Conservation (phyloP, 2,888 invertebrate species). For the Miltochrista miniata region DNA sequence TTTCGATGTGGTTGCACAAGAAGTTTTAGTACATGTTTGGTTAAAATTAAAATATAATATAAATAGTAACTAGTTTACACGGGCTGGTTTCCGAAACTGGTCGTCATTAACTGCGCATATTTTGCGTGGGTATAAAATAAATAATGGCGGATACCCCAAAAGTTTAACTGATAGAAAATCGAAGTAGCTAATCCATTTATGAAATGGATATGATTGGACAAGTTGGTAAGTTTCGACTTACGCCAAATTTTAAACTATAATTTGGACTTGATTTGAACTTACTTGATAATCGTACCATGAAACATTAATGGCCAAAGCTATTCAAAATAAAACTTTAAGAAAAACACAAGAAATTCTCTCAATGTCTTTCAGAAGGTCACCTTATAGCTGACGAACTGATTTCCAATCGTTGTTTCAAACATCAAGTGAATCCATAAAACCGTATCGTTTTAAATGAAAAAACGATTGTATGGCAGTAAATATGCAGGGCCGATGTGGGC, state of each 20-base stretch:
- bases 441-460: conserved; percentile 41
- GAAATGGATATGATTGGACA: too few relatives aligned
- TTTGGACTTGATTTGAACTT: too few relatives aligned
- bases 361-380: conserved; percentile 4
- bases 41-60: not conserved
- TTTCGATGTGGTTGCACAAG: too few relatives aligned
- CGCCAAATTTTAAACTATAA: too few relatives aligned
- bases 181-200: not conserved
- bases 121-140: too few relatives aligned
- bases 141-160: too few relatives aligned
- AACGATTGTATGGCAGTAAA: conserved; percentile 57
- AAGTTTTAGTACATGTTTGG: too few relatives aligned
- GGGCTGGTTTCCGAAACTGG: too few relatives aligned
- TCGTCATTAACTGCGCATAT: too few relatives aligned
- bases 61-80: too few relatives aligned
- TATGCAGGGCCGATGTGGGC: conserved; percentile 58
- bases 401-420: conserved; percentile 29
- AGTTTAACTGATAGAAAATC: too few relatives aligned
- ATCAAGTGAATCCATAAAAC: conserved; percentile 41
- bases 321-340: not conserved
- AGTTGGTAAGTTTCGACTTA: too few relatives aligned
- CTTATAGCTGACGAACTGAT: conserved; percentile 10
- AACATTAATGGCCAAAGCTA: not conserved
- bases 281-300: not conserved
- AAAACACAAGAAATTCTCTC: not conserved